Base-by-base conservation (phyloP, 1,140 invertebrate species). In the Chrysopa pallens region DNA sequence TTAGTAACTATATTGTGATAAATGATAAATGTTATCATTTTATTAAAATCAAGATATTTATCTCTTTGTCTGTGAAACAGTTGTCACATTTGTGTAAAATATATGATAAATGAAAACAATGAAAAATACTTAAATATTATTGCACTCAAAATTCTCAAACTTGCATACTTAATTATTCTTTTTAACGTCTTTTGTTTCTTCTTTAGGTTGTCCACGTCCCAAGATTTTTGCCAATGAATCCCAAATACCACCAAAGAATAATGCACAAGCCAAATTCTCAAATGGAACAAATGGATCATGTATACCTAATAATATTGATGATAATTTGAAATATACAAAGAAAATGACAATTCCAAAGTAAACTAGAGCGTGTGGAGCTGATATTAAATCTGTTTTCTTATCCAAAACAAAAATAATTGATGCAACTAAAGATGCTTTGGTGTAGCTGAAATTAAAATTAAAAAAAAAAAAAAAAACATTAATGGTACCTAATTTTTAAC, bases 341-440 rank as follows among this genome's bases (percentile, higher is more conserved):
- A 98, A 98, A 50, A 95, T 90, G n/a, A 97, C 91, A 51, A 98
- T 89, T 48, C 91, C 90, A 57, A 98, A 93, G 68, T 98, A 97
- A 38, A 98, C 88, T 4, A 98, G 68, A 36, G 91, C 84, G 63
- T 97, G 93, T 13, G 94, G 93, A 23, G 92, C 90, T 12, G 89
- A 91, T 53, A 98, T 95, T 52, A 90, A 72, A 58, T 94, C 87
- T 39, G 90, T 93, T 65, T 96, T 93, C 59, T 92, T 93, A 63
- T 98, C 93, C 52, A 97, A 59, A 28, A 97, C 84, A 63, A 98
- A 98, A 50, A 98, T 86, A 36, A 96, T 73, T 1, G 93, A 90
- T 29, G 93, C 93, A 31, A 93, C 80, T 55, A 97, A 67, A 39
- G 88, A 94, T 8, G 92, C 90, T 69, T 99, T 98, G 4, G 93